A percentile compares a stretch with the other conserved stretches of the same genome.
These are phyloP conservation scores for Argyresthia albistria DNA, from an alignment of 2,888 invertebrate genomes.

Conservation along the genomic window DNA sequence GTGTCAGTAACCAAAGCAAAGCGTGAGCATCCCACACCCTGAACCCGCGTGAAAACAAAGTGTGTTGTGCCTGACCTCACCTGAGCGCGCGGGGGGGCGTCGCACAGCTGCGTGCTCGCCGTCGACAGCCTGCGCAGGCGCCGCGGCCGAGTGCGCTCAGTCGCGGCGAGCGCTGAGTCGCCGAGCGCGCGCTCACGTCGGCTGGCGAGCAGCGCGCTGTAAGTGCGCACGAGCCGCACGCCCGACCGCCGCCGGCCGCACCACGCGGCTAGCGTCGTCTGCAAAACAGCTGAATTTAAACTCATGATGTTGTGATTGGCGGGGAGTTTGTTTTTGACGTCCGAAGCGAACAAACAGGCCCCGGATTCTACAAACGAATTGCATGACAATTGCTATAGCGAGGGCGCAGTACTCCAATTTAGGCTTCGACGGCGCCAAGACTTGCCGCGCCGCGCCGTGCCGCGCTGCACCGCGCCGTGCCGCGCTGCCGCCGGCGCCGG, in stretches of 20 bases:
- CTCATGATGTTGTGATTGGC: slow-evolving; percentile 93
- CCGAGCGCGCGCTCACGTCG: slow-evolving; percentile 27
- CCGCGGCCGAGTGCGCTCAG: slow-evolving; percentile 16
- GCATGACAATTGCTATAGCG: too few relatives aligned
- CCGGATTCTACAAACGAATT: too few relatives aligned
- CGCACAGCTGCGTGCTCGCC: slow-evolving; percentile 50
- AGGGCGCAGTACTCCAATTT: too few relatives aligned
- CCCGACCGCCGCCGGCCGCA: slow-evolving; percentile 35
- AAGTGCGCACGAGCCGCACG: slow-evolving; percentile 24
- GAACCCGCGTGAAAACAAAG: neutral
- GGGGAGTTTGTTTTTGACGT: slow-evolving; percentile 88
- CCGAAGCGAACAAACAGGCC: slow-evolving; percentile 28
- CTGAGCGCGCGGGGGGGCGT: slow-evolving; percentile 58
- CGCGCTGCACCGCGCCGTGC: too few relatives aligned
- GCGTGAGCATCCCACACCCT: neutral
- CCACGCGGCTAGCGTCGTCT: slow-evolving; percentile 57
- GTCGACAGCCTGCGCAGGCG: slow-evolving; percentile 47
- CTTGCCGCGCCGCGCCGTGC: too few relatives aligned
- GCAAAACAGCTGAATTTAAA: slow-evolving; percentile 5
- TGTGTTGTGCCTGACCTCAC: slow-evolving; percentile 49
- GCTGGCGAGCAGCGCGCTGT: slow-evolving; percentile 39
- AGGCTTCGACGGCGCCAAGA: too few relatives aligned
- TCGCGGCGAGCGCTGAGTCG: slow-evolving; percentile 10
- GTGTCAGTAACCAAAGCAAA: neutral
- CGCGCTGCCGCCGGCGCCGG: too few relatives aligned